These are phyloP conservation scores for Heliocidaris tuberculata DNA, from an alignment of 35 echinoderm and acorn worm genomes.

Conservation along the genomic window DNA sequence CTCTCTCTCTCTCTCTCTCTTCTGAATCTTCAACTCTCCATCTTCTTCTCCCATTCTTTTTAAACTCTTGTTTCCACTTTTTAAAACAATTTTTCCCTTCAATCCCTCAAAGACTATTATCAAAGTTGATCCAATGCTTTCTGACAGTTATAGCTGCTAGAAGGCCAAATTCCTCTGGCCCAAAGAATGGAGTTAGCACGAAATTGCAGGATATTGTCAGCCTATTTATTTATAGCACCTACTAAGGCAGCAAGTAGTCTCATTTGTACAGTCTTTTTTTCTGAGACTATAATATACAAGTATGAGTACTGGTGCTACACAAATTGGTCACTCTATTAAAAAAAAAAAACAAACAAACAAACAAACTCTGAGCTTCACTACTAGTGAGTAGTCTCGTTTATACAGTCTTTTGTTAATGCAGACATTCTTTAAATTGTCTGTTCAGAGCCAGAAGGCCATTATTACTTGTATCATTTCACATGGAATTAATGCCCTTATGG, in stretches of 20 bases:
- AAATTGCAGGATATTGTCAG: not conserved
- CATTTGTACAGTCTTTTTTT: not conserved
- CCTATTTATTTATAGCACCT: conserved; percentile 13
- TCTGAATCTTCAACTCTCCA: not conserved
- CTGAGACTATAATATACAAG: too few relatives aligned
- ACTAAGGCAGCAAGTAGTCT: not conserved
- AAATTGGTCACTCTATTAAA: too few relatives aligned
- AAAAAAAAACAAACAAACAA: too few relatives aligned
- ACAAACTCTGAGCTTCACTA: too few relatives aligned
- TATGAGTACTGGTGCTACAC: too few relatives aligned
- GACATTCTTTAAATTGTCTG: too few relatives aligned
- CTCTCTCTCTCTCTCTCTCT: not conserved
- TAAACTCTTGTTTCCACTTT: not conserved
- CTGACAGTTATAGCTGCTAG: not conserved
- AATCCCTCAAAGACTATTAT: conserved; percentile 30
- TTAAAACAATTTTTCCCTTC: not conserved
- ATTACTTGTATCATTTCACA: not conserved
- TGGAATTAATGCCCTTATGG: not conserved
- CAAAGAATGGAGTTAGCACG: not conserved
- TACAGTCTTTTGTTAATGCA: not conserved
- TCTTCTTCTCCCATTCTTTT: not conserved
- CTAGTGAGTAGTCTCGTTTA: not conserved
- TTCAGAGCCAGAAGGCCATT: too few relatives aligned
- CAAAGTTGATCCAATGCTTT: conserved; percentile 24
- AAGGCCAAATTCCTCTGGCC: conserved; percentile 20